A percentile compares a stretch with the other conserved stretches of the same genome.
These are phyloP conservation scores for Holcopasites calliopsidis DNA, from an alignment of 1,140 invertebrate genomes.

Conservation along the genomic window DNA sequence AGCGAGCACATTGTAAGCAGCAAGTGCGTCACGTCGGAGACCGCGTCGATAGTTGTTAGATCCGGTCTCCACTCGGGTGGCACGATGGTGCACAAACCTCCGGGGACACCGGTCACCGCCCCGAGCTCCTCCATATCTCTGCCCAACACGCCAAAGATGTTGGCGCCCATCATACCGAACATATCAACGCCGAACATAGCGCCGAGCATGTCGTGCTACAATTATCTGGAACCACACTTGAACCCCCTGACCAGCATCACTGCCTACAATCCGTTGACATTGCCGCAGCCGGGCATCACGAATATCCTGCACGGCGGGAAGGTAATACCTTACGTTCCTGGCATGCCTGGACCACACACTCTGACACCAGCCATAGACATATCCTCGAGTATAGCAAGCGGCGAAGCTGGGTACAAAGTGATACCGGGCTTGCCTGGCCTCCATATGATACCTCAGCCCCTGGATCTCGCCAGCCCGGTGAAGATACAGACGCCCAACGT, in stretches of 20 bases:
- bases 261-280: constrained; percentile 85
- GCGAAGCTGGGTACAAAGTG: constrained; percentile 68
- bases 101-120: constrained; percentile 66
- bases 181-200: constrained; percentile 82
- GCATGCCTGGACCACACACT: constrained; percentile 90
- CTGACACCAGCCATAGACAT: constrained; percentile 75
- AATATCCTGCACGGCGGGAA: constrained; percentile 82
- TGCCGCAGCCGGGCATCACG: constrained; percentile 74
- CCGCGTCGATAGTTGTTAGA: constrained; percentile 84
- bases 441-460: constrained; percentile 69
- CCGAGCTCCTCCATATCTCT: constrained; percentile 74
- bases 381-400: constrained; percentile 61
- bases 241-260: constrained; percentile 81
- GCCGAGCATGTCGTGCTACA: constrained; percentile 74
- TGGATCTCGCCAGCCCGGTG: constrained; percentile 72
- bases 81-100: constrained; percentile 83
- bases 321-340: constrained; percentile 89
- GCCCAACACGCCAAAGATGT: constrained; percentile 81
- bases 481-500: constrained; percentile 55
- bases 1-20: constrained; percentile 59
- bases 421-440: constrained; percentile 69
- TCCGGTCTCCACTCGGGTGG: constrained; percentile 88
- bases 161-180: constrained; percentile 81
- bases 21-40: constrained; percentile 75
- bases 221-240: constrained; percentile 73